Base-by-base conservation (phyloP, 2,888 invertebrate genomes). In the Acrobasis suavella region DNA sequence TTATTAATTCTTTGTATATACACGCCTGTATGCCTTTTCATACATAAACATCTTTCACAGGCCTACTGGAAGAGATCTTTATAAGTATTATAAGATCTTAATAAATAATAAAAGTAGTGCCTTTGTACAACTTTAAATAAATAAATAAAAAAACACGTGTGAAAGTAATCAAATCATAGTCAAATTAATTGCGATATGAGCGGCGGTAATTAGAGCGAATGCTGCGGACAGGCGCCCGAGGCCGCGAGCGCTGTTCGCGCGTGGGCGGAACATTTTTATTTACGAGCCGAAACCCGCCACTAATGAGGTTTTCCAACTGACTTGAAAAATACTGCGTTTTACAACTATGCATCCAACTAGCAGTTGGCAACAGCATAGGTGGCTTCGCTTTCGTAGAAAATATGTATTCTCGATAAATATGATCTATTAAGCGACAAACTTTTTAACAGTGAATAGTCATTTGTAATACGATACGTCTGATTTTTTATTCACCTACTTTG, bases 241-340 rank as follows among this genome's bases (percentile, higher is more conserved):
- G 69, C 69, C 73, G 72, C 72, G 67, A 65, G 49, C 55, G 55
- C 37, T 37, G 10, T 16, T 39, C 32, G 73, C 72, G 85, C 82
- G 87, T 88, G 85, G 81, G 87, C 72, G 78, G 73, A 82, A 81
- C 80, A 82, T 85, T 83, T 80, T 87, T 85, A 86, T 87, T 84
- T 86, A 87, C 83, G 82, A 83, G 77, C 78, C 75, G 73, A 82
- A 82, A 76, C 76, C 78, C 74, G 73, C 73, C 69, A 72, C 78
- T 85, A 83, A 82, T 85, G 78, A 83, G 75, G 74, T 77, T 77
- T 77, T 79, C 73, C 77, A 75, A 76, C 74, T 76, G 73, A 73
- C 72, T 72, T 72, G 71, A 65, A 70, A 72, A 72, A 72, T 63
- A 70, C 42, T 16, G n/a, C 46, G 39, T 46, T 52, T 60, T 60